Evolutionary conservation across 2,888 invertebrate genomes (phyloP).

Genomic region (Eurytoma californica): DNA sequence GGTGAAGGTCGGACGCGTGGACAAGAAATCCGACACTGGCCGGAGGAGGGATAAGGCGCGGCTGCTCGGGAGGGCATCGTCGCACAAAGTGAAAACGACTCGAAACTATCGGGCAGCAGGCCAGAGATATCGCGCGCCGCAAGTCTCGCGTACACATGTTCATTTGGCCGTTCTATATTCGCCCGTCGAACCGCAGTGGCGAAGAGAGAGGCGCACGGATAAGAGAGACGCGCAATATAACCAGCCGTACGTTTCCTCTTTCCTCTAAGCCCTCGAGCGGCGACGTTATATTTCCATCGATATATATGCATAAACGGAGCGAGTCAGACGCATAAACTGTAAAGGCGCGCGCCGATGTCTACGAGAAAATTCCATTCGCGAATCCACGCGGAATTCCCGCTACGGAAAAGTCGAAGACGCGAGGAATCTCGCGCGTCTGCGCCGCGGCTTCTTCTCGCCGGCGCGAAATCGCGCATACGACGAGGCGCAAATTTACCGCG

Average conservation of each 20-base stretch:
- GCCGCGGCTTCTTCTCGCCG: constrained; percentile 41
- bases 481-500: constrained; percentile 62
- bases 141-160: constrained; percentile 56
- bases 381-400: constrained; percentile 54
- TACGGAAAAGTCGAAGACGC: constrained; percentile 45
- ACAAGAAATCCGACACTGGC: constrained; percentile 55
- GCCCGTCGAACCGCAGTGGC: not conserved
- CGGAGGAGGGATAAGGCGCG: constrained; percentile 56
- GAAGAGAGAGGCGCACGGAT: too few relatives aligned
- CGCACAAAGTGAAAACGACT: constrained; percentile 61
- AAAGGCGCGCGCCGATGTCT: constrained; percentile 57
- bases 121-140: constrained; percentile 60
- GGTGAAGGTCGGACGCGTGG: constrained; percentile 24
- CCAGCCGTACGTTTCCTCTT: not conserved
- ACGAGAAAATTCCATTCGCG: constrained; percentile 52
- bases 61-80: not conserved
- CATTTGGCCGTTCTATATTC: constrained; percentile 50
- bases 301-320: constrained; percentile 7
- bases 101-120: constrained; percentile 58
- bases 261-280: not conserved
- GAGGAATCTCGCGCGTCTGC: constrained; percentile 45
- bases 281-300: constrained; percentile 38
- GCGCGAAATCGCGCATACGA: constrained; percentile 51
- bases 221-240: too few relatives aligned
- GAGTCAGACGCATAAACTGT: constrained; percentile 67